Percentiles rank a stretch among this genome's conserved stretches.
Conservation (phyloP, 2,113 vertebrate genomes). For the Oophaga pumilio region DNA sequence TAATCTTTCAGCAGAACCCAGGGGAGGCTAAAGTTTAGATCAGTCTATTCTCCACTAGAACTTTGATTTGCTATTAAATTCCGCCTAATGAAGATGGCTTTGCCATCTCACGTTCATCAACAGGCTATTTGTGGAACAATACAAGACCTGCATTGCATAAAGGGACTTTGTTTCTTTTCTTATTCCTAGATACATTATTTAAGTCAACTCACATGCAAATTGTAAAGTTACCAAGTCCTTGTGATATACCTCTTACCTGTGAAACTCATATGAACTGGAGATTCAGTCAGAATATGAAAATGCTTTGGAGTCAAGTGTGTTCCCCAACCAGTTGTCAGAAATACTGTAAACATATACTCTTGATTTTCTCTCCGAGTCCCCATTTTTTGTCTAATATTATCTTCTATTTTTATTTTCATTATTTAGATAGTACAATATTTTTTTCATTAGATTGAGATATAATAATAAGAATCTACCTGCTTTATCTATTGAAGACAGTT, state of each 20-base stretch:
- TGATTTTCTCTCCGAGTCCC: too few relatives aligned
- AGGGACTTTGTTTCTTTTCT: slow-evolving; percentile 84
- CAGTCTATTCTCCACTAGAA: slow-evolving; percentile 89
- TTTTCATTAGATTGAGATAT: too few relatives aligned
- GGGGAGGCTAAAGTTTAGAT: slow-evolving; percentile 97
- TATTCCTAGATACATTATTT: slow-evolving; percentile 65
- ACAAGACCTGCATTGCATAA: slow-evolving; percentile 75
- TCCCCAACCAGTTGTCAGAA: too few relatives aligned
- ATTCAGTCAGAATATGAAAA: too few relatives aligned
- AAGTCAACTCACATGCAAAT: slow-evolving; percentile 70
- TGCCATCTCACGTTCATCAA: slow-evolving; percentile 87
- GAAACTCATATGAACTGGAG: slow-evolving; percentile 64
- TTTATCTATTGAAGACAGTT: too few relatives aligned
- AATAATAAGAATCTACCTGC: too few relatives aligned
- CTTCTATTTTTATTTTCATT: too few relatives aligned
- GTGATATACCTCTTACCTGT: slow-evolving; percentile 60
- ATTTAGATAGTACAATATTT: too few relatives aligned
- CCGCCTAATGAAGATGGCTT: slow-evolving; percentile 91
- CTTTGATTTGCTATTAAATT: slow-evolving; percentile 99
- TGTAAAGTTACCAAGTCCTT: slow-evolving; percentile 67
- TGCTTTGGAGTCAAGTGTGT: too few relatives aligned
- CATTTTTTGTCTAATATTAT: too few relatives aligned
- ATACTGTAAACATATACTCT: too few relatives aligned
- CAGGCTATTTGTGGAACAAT: slow-evolving; percentile 78
- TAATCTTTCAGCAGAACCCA: slow-evolving; percentile 98